Evolutionary conservation across 30 jellyfish, hydroid and myxozoan genomes (phyloP).

Genomic region (Aurelia coerulea): DNA sequence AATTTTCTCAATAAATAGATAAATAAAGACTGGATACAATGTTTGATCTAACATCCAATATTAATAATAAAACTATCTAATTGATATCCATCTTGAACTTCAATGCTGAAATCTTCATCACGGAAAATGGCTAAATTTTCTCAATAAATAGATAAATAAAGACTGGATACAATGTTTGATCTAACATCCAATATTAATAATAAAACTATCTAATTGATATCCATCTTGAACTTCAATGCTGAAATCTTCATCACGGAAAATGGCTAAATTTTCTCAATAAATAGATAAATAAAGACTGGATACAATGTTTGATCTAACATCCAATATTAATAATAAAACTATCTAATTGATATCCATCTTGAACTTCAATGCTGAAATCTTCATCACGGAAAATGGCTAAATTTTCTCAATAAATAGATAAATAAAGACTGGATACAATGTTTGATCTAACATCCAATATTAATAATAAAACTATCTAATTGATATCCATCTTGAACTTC

Average conservation of each 20-base stretch:
- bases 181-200: slow-evolving; percentile 25
- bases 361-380: neutral
- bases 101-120: neutral
- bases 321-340: slow-evolving; percentile 1
- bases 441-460: slow-evolving; percentile 12
- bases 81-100: neutral
- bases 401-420: too few species aligned
- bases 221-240: neutral
- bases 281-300: too few species aligned
- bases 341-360: slow-evolving; percentile 14
- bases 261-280: neutral
- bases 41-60: slow-evolving; percentile 8
- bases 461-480: slow-evolving; percentile 5
- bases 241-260: neutral
- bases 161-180: too few species aligned
- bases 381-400: neutral
- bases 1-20: too few species aligned
- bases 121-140: neutral
- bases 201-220: slow-evolving; percentile 8
- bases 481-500: neutral
- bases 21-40: too few species aligned
- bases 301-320: neutral
- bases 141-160: too few species aligned
- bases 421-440: too few species aligned
- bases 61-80: slow-evolving; percentile 14